phyloP scores from a whole-genome alignment of 2,888 invertebrate species.

The Antitype chi region DNA sequence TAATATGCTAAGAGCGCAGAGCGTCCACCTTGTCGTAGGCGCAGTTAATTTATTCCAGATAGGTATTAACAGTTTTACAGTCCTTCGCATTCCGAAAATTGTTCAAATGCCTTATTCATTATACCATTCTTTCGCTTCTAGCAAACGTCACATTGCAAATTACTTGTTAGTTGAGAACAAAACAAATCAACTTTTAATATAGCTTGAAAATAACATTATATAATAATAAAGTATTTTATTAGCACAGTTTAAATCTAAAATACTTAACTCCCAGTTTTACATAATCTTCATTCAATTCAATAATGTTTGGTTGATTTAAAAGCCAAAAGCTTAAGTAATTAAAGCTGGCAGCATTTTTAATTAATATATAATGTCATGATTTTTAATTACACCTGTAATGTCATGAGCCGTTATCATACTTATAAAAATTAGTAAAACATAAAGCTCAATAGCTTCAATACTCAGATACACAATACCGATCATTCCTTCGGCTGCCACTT shows the following conservation, averaged over 20 bases:
- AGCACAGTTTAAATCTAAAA: not conserved
- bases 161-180: not conserved
- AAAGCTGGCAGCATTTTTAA: constrained; percentile 6
- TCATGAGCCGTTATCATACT: constrained; percentile 20
- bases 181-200: not conserved
- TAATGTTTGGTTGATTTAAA: constrained; percentile 4
- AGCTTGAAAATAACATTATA: not conserved
- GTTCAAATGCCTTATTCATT: constrained; percentile 34
- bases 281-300: not conserved
- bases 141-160: constrained; percentile 1
- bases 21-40: constrained; percentile 43
- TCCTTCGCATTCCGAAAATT: constrained; percentile 36
- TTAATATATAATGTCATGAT: not conserved
- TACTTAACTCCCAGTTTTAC: not conserved
- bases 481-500: constrained; percentile 54
- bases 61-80: constrained; percentile 51
- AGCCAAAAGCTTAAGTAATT: not conserved
- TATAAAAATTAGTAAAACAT: constrained; percentile 55
- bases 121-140: constrained; percentile 3
- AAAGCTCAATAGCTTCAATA: constrained; percentile 48
- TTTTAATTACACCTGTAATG: constrained; percentile 19
- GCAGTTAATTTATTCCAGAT: constrained; percentile 50
- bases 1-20: constrained; percentile 36
- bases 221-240: not conserved
- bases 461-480: constrained; percentile 40